A percentile compares a stretch with the other conserved stretches of the same genome.
phyloP scores from a whole-genome alignment of 2,888 invertebrate genomes.

The Euproctis similis region DNA sequence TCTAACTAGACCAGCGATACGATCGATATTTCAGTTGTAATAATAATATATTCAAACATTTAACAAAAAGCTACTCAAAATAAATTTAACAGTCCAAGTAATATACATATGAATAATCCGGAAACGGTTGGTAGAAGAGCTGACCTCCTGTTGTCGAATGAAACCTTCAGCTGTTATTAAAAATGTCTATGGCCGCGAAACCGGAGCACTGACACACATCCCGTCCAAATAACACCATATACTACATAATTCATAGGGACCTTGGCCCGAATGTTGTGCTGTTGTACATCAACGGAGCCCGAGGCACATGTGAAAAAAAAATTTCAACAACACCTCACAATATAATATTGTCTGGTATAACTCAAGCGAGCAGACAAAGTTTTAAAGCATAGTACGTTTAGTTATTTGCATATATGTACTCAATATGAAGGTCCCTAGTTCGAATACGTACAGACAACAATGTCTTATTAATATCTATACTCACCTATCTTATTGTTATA shows the following conservation, averaged over 20 bases:
- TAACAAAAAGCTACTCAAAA: slow-evolving; percentile 1
- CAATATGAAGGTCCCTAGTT: background rate
- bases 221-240: slow-evolving; percentile 70
- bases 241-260: slow-evolving; percentile 71
- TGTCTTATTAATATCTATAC: too few species aligned
- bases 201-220: slow-evolving; percentile 66
- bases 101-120: slow-evolving; percentile 45
- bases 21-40: too few species aligned
- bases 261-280: slow-evolving; percentile 63
- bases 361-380: too few species aligned
- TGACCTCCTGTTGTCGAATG: slow-evolving; percentile 62
- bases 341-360: slow-evolving; percentile 4
- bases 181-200: slow-evolving; percentile 67
- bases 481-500: too few species aligned
- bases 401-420: background rate
- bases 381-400: background rate
- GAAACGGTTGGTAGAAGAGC: slow-evolving; percentile 50
- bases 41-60: too few species aligned
- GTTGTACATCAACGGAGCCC: slow-evolving; percentile 27
- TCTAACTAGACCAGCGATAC: too few species aligned
- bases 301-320: slow-evolving; percentile 22
- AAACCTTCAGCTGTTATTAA: slow-evolving; percentile 67
- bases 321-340: slow-evolving; percentile 11
- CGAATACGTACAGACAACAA: too few species aligned
- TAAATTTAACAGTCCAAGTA: slow-evolving; percentile 9